Evolutionary conservation across 2,888 invertebrate genomes (phyloP).

Genomic region (Anoplius nigerrimus): DNA sequence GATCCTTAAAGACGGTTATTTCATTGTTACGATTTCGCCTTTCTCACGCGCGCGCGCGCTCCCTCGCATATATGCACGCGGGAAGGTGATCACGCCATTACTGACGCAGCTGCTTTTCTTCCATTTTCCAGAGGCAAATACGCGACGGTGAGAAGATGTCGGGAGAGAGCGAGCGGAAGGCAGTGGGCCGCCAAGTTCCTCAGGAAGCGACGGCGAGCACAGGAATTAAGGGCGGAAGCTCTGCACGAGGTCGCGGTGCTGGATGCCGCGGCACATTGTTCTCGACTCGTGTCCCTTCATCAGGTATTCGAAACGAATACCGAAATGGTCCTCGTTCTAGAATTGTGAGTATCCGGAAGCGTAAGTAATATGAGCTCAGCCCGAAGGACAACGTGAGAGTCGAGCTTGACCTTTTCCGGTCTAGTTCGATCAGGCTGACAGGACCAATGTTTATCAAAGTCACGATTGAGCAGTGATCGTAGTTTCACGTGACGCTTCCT

Average conservation of each 20-base stretch:
- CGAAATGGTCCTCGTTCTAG: conserved; percentile 79
- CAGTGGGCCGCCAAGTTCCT: conserved; percentile 98
- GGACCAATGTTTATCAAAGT: too few species aligned
- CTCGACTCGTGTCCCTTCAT: conserved; percentile 78
- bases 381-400: too few species aligned
- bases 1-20: too few species aligned
- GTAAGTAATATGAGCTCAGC: too few species aligned
- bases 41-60: neutral
- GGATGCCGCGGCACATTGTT: conserved; percentile 77
- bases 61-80: neutral
- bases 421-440: too few species aligned
- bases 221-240: conserved; percentile 77
- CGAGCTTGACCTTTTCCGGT: too few species aligned
- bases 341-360: conserved; percentile 79
- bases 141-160: conserved; percentile 94
- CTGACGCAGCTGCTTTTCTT: neutral
- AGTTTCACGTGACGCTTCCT: too few species aligned
- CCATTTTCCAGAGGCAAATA: conserved; percentile 92
- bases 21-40: neutral
- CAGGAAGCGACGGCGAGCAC: conserved; percentile 91
- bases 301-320: conserved; percentile 79
- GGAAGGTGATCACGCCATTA: neutral
- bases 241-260: conserved; percentile 78
- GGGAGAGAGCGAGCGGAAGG: conserved; percentile 89
- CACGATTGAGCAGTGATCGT: neutral